Conservation (phyloP, 2,888 invertebrate genomes). For the Cheilosia variabilis region DNA sequence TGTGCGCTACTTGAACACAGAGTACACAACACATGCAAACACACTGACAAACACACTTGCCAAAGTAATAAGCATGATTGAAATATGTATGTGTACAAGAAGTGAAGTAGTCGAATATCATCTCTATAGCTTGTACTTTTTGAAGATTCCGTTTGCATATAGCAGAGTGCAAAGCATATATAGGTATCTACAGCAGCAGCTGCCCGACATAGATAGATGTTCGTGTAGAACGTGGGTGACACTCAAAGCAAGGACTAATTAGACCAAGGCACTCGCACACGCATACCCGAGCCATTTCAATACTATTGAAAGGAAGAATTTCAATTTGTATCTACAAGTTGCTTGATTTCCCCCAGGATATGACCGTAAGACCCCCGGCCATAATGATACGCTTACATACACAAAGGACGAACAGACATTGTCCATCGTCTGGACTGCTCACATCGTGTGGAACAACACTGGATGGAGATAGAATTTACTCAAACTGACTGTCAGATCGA, state of each 20-base stretch:
- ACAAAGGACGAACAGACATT: conserved; percentile 32
- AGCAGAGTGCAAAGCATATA: conserved; percentile 11
- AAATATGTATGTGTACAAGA: conserved; percentile 11
- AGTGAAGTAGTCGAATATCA: conserved; percentile 34
- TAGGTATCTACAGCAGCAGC: neutral
- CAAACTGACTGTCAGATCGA: conserved; percentile 37
- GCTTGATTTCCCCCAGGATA: conserved; percentile 66
- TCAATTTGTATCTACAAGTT: conserved; percentile 56
- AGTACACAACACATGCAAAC: neutral
- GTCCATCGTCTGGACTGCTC: conserved; percentile 16
- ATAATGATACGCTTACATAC: conserved; percentile 45
- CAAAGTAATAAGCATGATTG: conserved; percentile 58
- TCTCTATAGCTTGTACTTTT: conserved; percentile 14
- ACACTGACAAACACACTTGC: conserved; percentile 4
- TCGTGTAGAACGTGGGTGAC: conserved; percentile 8
- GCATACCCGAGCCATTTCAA: conserved; percentile 27
- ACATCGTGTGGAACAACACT: conserved; percentile 27
- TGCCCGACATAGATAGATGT: neutral
- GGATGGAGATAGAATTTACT: conserved; percentile 45
- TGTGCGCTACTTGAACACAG: neutral
- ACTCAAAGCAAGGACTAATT: conserved; percentile 46
- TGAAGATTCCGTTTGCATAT: conserved; percentile 26
- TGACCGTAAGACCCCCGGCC: conserved; percentile 58
- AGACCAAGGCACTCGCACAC: conserved; percentile 1
- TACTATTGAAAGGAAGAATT: conserved; percentile 60